These are phyloP conservation scores for Oophaga sylvatica DNA, from an alignment of 2,797 vertebrate species.

Conservation along the genomic window DNA sequence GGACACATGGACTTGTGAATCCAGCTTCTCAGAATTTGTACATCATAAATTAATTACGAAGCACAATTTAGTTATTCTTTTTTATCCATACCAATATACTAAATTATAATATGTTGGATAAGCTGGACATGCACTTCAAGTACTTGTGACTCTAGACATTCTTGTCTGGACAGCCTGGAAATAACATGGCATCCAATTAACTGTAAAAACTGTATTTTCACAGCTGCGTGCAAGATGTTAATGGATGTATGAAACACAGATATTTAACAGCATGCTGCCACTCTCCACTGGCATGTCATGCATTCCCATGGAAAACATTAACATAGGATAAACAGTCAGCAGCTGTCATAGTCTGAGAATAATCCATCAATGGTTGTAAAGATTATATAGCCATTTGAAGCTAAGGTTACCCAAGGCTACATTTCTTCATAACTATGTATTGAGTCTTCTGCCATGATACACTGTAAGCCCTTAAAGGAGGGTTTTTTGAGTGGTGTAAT, in stretches of 20 bases:
- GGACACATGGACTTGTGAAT: no score
- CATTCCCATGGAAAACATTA: slow-evolving; percentile 60
- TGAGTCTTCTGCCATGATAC: not conserved
- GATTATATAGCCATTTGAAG: slow-evolving; percentile 44
- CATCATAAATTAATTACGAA: not conserved
- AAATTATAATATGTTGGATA: not conserved
- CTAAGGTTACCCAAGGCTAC: slow-evolving; percentile 51
- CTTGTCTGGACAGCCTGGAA: slow-evolving; percentile 32
- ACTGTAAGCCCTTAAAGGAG: not conserved
- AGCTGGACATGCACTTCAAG: not conserved
- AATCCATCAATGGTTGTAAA: slow-evolving; percentile 55
- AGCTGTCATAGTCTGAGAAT: slow-evolving; percentile 49
- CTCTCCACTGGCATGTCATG: slow-evolving; percentile 48
- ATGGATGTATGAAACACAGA: slow-evolving; percentile 49
- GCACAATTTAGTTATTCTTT: not conserved
- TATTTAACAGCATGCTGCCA: slow-evolving; percentile 57
- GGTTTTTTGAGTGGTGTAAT: not conserved
- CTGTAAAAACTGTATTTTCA: slow-evolving; percentile 53
- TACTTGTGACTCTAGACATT: slow-evolving; percentile 6
- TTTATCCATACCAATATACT: not conserved
- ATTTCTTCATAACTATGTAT: slow-evolving; percentile 41
- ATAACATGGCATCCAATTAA: slow-evolving; percentile 18
- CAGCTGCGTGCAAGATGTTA: slow-evolving; percentile 57
- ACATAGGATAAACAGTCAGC: slow-evolving; percentile 57
- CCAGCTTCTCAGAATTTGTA: no score